These are phyloP conservation scores for Stichopus horrens DNA, from an alignment of 53 echinoderm and acorn worm species.

Conservation along the genomic window DNA sequence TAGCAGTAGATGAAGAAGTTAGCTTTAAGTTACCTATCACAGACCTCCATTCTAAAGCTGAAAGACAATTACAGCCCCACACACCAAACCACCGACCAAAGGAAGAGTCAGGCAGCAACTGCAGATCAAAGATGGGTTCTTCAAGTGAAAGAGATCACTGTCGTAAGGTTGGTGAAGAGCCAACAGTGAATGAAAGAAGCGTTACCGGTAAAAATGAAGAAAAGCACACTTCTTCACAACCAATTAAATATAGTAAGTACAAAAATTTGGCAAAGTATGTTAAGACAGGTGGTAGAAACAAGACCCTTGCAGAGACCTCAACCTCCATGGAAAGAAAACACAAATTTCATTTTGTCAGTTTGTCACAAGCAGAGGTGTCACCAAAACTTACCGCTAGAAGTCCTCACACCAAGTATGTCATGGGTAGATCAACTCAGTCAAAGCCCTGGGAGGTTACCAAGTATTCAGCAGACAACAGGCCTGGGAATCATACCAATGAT, in stretches of 20 bases:
- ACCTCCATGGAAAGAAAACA: background rate
- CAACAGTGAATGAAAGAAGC: background rate
- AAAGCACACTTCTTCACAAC: background rate
- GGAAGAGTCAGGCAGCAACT: background rate
- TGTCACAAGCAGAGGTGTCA: background rate
- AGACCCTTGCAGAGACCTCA: background rate
- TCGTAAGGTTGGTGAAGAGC: background rate
- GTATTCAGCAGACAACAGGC: background rate
- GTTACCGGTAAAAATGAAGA: background rate
- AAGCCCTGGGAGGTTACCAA: background rate
- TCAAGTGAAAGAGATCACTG: background rate
- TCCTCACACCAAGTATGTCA: conserved; percentile 18
- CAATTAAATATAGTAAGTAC: background rate
- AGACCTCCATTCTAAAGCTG: background rate
- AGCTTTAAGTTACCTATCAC: conserved; percentile 6
- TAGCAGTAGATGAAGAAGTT: conserved; percentile 33
- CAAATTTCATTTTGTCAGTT: conserved; percentile 20
- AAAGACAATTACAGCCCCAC: background rate
- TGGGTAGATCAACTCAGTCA: background rate
- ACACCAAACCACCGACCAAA: background rate
- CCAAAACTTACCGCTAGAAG: background rate
- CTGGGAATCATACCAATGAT: background rate
- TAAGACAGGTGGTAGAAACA: background rate
- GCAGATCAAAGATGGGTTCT: background rate
- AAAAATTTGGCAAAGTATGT: background rate